Conservation (phyloP, 2,888 invertebrate genomes). For the Lasiommata megera region DNA sequence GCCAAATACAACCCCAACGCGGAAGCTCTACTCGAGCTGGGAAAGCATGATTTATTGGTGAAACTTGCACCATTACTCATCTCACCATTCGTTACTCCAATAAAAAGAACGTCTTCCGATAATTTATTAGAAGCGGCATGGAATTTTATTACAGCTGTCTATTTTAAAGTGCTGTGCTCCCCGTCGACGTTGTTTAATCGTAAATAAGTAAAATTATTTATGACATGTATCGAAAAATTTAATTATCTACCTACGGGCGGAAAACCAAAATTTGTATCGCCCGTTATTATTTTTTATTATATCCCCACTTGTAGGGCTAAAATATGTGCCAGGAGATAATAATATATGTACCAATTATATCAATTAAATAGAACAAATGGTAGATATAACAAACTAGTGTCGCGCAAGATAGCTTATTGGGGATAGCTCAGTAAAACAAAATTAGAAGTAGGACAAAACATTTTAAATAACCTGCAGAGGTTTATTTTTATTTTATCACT, state of each 20-base stretch:
- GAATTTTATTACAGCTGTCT: conserved; percentile 64
- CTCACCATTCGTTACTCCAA: conserved; percentile 79
- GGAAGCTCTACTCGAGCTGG: conserved; percentile 60
- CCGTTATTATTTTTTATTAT: no score
- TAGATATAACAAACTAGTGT: no score
- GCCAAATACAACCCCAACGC: conserved; percentile 65
- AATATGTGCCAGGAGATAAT: no score
- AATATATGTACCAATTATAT: no score
- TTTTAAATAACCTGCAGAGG: no score
- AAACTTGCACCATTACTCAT: conserved; percentile 79
- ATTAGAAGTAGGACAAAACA: no score
- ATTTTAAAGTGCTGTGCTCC: conserved; percentile 70
- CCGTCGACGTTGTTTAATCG: conserved; percentile 56
- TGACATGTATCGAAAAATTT: conserved; percentile 47
- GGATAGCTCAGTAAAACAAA: no score
- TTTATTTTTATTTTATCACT: no score
- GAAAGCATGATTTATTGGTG: conserved; percentile 73
- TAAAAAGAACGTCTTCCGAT: conserved; percentile 77
- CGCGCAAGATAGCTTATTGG: no score
- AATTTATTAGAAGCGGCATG: conserved; percentile 72
- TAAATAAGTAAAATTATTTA: conserved; percentile 65
- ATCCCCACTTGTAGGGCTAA: no score
- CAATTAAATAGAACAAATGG: no score
- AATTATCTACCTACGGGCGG: conserved; percentile 20
- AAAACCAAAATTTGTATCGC: no score